Percentiles rank a stretch among this genome's conserved stretches.
Conservation (phyloP, 1,140 invertebrate genomes). For the Lucilia sericata region DNA sequence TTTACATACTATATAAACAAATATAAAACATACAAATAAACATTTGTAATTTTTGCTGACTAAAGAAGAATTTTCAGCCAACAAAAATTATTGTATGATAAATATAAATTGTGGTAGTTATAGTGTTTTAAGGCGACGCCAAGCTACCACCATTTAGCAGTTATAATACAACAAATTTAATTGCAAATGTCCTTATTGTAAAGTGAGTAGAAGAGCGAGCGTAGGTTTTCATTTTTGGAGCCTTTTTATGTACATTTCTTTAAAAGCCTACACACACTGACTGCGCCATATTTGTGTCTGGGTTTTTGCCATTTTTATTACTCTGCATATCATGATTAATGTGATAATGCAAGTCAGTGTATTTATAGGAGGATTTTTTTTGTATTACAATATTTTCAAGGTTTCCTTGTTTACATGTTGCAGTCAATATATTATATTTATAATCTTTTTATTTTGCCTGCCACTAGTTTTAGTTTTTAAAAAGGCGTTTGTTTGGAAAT, state of each 20-base stretch:
- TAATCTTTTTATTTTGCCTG: not conserved
- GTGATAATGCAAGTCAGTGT: not conserved
- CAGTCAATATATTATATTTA: not conserved
- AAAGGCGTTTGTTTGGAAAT: not conserved
- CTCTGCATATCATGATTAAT: not conserved
- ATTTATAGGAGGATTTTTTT: not conserved
- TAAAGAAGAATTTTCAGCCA: not conserved
- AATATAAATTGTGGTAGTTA: too few species aligned
- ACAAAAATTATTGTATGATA: not conserved
- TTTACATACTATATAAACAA: not conserved
- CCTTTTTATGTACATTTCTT: not conserved
- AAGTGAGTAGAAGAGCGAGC: not conserved
- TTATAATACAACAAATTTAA: not conserved
- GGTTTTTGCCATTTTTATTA: not conserved
- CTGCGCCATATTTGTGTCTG: not conserved
- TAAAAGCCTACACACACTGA: not conserved
- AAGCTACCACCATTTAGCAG: not conserved
- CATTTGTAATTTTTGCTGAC: not conserved
- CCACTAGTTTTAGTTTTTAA: not conserved
- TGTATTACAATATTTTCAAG: too few species aligned
- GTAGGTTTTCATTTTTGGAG: not conserved
- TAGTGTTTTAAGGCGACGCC: too few species aligned
- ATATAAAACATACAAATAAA: not conserved
- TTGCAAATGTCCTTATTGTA: not conserved
- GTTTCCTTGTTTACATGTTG: constrained; percentile 2